These are phyloP conservation scores for Nicator chloris DNA, from an alignment of 2,113 vertebrate species.

Conservation along the genomic window DNA sequence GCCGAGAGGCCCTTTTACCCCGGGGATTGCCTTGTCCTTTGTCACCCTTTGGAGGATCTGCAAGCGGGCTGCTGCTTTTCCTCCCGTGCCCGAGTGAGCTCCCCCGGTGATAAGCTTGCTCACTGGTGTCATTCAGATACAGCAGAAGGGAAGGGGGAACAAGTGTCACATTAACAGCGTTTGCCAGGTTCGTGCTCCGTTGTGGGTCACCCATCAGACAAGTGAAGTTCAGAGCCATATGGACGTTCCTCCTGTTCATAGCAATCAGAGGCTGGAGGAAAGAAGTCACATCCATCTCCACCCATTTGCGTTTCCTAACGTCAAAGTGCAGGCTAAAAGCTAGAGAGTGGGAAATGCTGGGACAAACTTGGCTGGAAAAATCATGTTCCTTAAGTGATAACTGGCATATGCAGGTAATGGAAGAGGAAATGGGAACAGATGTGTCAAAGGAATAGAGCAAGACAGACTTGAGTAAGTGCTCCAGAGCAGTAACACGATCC, in stretches of 20 bases:
- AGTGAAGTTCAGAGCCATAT: conserved; percentile 80
- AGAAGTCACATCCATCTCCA: conserved; percentile 86
- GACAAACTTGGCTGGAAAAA: conserved; percentile 50
- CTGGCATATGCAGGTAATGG: conserved; percentile 70
- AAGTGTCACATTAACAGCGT: conserved; percentile 37
- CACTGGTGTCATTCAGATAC: conserved; percentile 87
- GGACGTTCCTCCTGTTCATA: conserved; percentile 72
- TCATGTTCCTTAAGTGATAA: conserved; percentile 71
- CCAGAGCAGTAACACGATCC: conserved; percentile 79
- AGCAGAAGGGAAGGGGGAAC: conserved; percentile 84
- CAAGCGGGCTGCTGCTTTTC: not conserved
- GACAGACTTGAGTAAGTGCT: conserved; percentile 86
- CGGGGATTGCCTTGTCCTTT: not conserved
- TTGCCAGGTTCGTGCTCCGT: not conserved
- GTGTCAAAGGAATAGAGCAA: conserved; percentile 84
- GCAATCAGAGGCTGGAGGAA: conserved; percentile 83
- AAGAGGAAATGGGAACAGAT: conserved; percentile 29
- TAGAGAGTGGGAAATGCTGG: conserved; percentile 44
- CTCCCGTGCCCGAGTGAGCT: not conserved
- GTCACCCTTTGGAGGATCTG: not conserved
- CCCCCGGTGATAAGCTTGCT: conserved; percentile 74
- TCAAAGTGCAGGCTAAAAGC: conserved; percentile 71
- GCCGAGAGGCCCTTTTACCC: conserved; percentile 46
- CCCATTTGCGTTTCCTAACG: conserved; percentile 72
- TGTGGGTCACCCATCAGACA: conserved; percentile 67